Base-by-base conservation (phyloP, 2,888 invertebrate species). In the Noctua pronuba region DNA sequence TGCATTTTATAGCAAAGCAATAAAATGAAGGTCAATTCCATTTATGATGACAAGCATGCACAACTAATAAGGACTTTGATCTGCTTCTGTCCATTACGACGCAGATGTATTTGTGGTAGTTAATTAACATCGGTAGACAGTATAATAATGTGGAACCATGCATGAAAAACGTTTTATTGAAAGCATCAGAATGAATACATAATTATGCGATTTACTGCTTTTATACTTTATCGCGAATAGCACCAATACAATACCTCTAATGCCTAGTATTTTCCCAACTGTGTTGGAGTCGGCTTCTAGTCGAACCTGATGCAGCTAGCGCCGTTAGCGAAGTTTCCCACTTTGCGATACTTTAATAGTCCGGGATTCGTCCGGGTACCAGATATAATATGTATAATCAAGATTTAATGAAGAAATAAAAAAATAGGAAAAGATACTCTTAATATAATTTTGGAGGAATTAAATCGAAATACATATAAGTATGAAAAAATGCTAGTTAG, bases 1-100 rank as follows among this genome's bases (percentile, higher is more conserved):
- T 80, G 73, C 78, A 80, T 74, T 84, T 82, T 75, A 87, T 79
- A 79, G 79, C 77, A 75, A 80, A 68, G 67, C 66, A 80, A 84
- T 87, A 82, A 79, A 83, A 80, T 70, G 86, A 88, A 89, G 90
- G 89, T 88, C 90, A 88, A 31, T 87, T 86, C 85, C 80, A 90
- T 91, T 86, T 83, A 85, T 77, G 86, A 87, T 87, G 85, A 84
- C 79, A 75, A 79, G 82, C 82, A 79, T 86, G 76, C 84, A 86
- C 80, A 85, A 85, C 75, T 86, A 86, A 86, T 81, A 80, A 87
- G 82, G 80, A 80, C 85, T 84, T 85, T 87, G 88, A 84, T 86
- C 87, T 73, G 76, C 69, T 83, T 82, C 52, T 73, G 66, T 21
- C 68, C 60, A 66, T 52, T 60, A n/a, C 55, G 46, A 46, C 44